Evolutionary conservation across 2,113 vertebrate genomes (phyloP), one percentile per base, ranked within the genome.

Genomic region (Chaetura pelagica): DNA sequence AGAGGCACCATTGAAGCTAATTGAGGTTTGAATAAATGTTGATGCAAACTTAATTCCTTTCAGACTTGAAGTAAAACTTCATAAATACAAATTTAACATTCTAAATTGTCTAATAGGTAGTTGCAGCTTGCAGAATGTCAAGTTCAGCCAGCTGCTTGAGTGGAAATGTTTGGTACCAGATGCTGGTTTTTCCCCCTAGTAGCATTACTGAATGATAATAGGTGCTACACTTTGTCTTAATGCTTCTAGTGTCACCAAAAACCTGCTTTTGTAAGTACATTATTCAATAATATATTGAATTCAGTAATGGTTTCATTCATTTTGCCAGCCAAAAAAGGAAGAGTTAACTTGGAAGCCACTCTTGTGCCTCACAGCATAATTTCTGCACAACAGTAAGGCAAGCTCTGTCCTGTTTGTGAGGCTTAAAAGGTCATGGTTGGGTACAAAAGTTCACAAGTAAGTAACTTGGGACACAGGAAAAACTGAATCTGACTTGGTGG

Each of bases 361-460:
- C n/a, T 87, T 38, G 8, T 87, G 91, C 91, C 78, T 94, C 26
- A 1, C 4, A 15, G 71, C 0, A 0, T 67, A 15, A 44, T 23
- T 52, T 40, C 58, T 62, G 74, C 63, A 21, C 49, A 46, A 0
- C 23, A 84, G 78, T 48, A 30, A 69, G 67, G 82, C 71, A 42
- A 49, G 21, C 12, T 73, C 46, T 68, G 67, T 4, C 26, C 44
- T 93, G 77, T 86, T 73, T 85, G 79, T 63, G 58, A 94, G 75
- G 48, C 91, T 83, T 67, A 0, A 85, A 79, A 93, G 89, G 93
- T 88, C 90, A 7, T 1, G 42, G 46, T 2, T 90, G 90, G 73
- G 89, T 91, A 90, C 87, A 95, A 49, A 95, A 97, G 95, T 86
- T 96, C 78, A 29, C 72, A 22, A 90, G 34, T 8, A 52, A 80